Evolutionary conservation across 1,140 invertebrate genomes (phyloP).

Genomic region (Tetramorium alpestre): DNA sequence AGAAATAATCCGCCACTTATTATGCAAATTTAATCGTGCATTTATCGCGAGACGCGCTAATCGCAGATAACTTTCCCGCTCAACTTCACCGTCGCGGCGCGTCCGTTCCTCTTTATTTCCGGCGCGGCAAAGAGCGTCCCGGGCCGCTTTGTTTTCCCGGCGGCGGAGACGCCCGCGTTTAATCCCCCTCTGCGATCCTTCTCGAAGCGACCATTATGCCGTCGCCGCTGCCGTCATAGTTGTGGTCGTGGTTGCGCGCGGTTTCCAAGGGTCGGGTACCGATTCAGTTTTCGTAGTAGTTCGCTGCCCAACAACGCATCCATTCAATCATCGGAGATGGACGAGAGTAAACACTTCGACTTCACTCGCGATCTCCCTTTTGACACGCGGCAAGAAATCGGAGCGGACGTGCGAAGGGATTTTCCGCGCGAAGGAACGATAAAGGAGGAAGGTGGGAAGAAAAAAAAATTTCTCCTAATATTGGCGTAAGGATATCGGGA

Average conservation of each 20-base stretch:
- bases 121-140: constrained; percentile 30
- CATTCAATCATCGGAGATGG: constrained; percentile 1
- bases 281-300: not conserved
- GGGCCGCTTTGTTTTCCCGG: constrained; percentile 42
- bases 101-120: constrained; percentile 35
- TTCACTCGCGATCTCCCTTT: not conserved
- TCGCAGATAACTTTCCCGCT: constrained; percentile 53
- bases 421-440: not conserved
- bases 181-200: constrained; percentile 20
- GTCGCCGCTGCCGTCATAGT: no score
- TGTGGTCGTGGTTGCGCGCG: constrained; percentile 19
- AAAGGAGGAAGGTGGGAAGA: not conserved
- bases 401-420: not conserved
- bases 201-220: constrained; percentile 36
- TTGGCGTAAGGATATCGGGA: not conserved
- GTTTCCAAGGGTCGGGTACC: constrained; percentile 4
- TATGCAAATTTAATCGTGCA: constrained; percentile 57
- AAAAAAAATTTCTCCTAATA: not conserved
- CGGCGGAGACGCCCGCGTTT: constrained; percentile 22
- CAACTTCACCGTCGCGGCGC: constrained; percentile 24
- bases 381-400: not conserved
- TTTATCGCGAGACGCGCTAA: constrained; percentile 54
- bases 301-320: not conserved
- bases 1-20: constrained; percentile 61
- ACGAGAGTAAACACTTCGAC: not conserved